phyloP scores from a whole-genome alignment of 2,797 vertebrate genomes.

The Pteronotus mesoamericanus region DNA sequence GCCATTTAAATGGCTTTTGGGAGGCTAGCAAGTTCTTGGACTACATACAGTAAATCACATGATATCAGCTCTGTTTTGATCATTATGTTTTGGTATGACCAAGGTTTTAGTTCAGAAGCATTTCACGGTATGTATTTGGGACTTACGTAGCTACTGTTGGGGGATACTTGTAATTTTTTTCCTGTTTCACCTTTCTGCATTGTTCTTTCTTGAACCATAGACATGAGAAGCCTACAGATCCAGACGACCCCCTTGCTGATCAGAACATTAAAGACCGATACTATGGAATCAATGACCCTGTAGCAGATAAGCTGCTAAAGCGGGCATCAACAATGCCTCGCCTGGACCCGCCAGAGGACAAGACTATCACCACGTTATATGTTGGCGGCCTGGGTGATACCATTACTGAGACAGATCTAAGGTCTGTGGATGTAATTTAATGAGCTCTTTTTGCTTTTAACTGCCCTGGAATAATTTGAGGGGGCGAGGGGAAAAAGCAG shows the following conservation, averaged over 20 bases:
- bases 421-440: conserved; percentile 81
- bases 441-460: conserved; percentile 30
- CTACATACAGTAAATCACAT: not conserved
- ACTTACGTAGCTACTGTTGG: not conserved
- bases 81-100: not conserved
- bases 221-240: conserved; percentile 98
- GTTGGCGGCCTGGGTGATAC: conserved; percentile 96
- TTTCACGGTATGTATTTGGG: not conserved
- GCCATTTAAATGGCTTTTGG: not conserved
- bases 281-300: conserved; percentile 98
- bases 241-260: conserved; percentile 97
- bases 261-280: conserved; percentile 99
- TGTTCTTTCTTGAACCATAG: conserved; percentile 77
- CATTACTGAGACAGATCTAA: conserved; percentile 95
- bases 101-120: not conserved
- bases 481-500: not conserved
- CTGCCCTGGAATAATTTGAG: not conserved
- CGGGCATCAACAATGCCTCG: conserved; percentile 97
- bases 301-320: conserved; percentile 97
- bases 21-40: not conserved
- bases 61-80: not conserved
- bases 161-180: not conserved
- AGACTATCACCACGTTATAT: conserved; percentile 95
- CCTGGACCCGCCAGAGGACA: conserved; percentile 96
- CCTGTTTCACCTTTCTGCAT: not conserved